Conservation (phyloP, 1,140 invertebrate species). For the Apocrypta bakeri region DNA sequence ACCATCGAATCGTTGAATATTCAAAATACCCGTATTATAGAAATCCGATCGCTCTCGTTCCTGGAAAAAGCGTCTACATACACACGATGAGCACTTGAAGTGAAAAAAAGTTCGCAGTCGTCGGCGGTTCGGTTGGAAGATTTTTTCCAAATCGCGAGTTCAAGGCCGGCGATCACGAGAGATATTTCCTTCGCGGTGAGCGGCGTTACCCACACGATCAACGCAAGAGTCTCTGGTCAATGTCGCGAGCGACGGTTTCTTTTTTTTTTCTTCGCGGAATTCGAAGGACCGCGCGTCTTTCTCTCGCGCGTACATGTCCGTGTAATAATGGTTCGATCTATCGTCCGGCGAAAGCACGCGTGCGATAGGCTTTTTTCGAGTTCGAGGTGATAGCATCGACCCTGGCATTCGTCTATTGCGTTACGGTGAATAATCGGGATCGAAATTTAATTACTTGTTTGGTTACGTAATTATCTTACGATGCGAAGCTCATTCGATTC, state of each 20-base stretch:
- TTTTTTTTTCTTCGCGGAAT: constrained; percentile 13
- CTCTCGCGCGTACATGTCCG: constrained; percentile 22
- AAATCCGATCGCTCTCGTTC: background rate
- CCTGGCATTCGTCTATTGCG: background rate
- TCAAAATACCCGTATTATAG: background rate
- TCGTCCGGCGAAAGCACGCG: background rate
- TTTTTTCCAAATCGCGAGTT: constrained; percentile 12
- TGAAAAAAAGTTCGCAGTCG: background rate
- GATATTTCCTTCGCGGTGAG: constrained; percentile 27
- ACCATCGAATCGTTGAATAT: background rate
- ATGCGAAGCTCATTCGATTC: background rate
- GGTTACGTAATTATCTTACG: background rate
- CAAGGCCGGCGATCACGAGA: constrained; percentile 14
- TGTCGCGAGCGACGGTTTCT: constrained; percentile 20
- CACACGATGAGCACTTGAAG: background rate
- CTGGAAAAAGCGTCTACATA: background rate
- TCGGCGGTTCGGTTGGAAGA: background rate
- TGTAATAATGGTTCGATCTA: background rate
- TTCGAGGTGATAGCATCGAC: background rate
- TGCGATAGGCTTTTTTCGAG: background rate
- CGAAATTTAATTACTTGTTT: background rate
- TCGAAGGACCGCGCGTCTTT: background rate
- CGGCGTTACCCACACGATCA: background rate
- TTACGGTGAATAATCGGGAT: background rate
- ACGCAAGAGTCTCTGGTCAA: constrained; percentile 50